These are phyloP conservation scores for Synodontis membranacea DNA, from an alignment of 2,113 vertebrate species.

Conservation along the genomic window DNA sequence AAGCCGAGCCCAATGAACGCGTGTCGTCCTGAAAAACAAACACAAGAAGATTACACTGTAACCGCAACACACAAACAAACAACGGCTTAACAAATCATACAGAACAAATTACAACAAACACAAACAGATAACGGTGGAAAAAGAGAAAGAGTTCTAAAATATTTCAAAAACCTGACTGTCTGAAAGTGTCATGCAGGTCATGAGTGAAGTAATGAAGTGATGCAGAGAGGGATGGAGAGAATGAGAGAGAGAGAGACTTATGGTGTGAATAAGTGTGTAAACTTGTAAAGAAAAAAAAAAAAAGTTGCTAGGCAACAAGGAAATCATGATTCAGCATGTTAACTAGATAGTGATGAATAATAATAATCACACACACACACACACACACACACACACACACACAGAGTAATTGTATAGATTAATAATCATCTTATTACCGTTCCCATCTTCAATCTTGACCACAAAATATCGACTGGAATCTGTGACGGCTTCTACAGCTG, in stretches of 20 bases:
- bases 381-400: neutral
- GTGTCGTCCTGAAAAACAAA: constrained; percentile 78
- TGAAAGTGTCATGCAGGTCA: neutral
- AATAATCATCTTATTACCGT: constrained; percentile 62
- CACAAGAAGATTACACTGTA: neutral
- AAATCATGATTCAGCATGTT: neutral
- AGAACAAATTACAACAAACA: neutral
- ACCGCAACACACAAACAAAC: neutral
- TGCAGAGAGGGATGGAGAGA: neutral
- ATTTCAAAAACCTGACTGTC: neutral
- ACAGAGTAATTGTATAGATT: neutral
- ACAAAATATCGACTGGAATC: constrained; percentile 98
- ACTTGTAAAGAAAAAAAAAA: neutral
- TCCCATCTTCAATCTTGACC: constrained; percentile 87
- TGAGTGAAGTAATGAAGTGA: neutral
- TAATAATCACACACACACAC: neutral
- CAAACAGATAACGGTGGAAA: too few species aligned
- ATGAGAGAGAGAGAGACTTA: neutral
- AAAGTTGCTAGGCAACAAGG: neutral
- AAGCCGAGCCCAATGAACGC: constrained; percentile 95
- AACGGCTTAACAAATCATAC: neutral
- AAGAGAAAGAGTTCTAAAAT: neutral
- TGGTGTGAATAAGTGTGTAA: neutral
- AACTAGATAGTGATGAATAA: neutral
- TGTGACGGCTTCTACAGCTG: constrained; percentile 81